Conservation (phyloP, 2,888 invertebrate genomes). For the Sarcophaga caerulescens region DNA sequence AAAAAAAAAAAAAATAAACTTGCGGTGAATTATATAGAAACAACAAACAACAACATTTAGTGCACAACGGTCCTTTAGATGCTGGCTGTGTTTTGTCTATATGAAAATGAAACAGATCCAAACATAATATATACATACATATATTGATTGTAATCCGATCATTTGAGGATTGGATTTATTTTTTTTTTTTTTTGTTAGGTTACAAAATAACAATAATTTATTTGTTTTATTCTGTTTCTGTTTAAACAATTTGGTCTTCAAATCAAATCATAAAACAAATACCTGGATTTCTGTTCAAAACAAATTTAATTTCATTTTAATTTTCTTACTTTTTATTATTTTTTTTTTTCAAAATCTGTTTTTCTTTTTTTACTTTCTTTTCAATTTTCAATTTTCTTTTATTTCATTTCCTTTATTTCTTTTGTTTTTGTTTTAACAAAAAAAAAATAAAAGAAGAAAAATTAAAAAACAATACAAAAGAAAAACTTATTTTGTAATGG, state of each 20-base stretch:
- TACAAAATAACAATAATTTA: conserved; percentile 71
- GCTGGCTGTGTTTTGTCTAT: conserved; percentile 63
- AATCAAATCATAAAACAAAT: conserved; percentile 47
- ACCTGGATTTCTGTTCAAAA: not conserved
- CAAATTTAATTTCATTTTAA: conserved; percentile 2
- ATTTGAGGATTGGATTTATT: conserved; percentile 13
- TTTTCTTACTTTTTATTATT: too few species aligned
- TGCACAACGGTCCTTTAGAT: conserved; percentile 61
- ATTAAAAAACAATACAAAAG: conserved; percentile 57
- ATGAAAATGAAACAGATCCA: conserved; percentile 24
- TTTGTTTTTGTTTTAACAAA: conserved; percentile 34
- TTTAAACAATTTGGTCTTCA: conserved; percentile 73
- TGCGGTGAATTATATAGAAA: conserved; percentile 77
- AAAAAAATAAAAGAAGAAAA: conserved; percentile 25
- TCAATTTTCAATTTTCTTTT: conserved; percentile 5
- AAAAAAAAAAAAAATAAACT: conserved; percentile 49
- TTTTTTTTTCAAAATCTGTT: conserved; percentile 23
- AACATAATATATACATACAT: not conserved
- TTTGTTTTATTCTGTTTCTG: conserved; percentile 67
- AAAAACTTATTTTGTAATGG: conserved; percentile 79
- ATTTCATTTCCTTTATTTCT: conserved; percentile 10
- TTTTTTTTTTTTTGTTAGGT: conserved; percentile 63
- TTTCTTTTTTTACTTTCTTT: conserved; percentile 33
- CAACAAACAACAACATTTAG: conserved; percentile 58
- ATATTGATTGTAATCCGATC: conserved; percentile 8